Evolutionary conservation across 2,113 vertebrate genomes (phyloP), one percentile per base, ranked within the genome.

Genomic region (Vireo altiloquus): DNA sequence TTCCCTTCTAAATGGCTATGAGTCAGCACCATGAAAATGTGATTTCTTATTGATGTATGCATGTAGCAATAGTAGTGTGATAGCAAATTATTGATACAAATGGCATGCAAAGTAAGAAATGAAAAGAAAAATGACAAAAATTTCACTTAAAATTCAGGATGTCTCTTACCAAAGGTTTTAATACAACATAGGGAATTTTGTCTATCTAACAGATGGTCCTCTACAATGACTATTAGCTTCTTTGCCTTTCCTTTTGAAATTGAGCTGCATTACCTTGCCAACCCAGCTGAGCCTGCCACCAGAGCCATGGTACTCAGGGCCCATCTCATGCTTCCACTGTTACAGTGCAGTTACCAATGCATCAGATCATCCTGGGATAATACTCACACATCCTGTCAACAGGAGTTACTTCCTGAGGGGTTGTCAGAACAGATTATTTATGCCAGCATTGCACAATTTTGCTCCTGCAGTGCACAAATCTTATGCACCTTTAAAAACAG

Each of bases 381-480:
- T 77, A 77, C 70, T 57, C 40, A 69, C 64, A 47, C 35, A 63
- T 35, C 57, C 68, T 92, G 75, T 77, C 74, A 72, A 94, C 35
- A 68, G 74, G 37, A 94, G 53, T 69, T 83, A 78, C 27, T 90
- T 86, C 88, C 90, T 6, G 14, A 82, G 89, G 95, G 80, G 11
- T 25, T 96, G 87, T 94, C 93, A 82, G 60, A 94, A 90, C 63
- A 68, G 46, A 89, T 95, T 89, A 93, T 85, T 92, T 89, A 84
- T 81, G 88, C 70, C 64, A 85, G 63, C n/a, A 49, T 8, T 87
- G 77, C 69, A 89, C 78, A 76, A 33, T 87, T 93, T 93, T 93
- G 84, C 78, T 89, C 77, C 89, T 28, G 31, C 47, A 87, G 42
- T 15, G 72, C 50, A 65, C 66, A 90, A 61, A 79, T 90, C 56